phyloP scores from a whole-genome alignment of 2,797 vertebrate species.

The Falco columbarius region DNA sequence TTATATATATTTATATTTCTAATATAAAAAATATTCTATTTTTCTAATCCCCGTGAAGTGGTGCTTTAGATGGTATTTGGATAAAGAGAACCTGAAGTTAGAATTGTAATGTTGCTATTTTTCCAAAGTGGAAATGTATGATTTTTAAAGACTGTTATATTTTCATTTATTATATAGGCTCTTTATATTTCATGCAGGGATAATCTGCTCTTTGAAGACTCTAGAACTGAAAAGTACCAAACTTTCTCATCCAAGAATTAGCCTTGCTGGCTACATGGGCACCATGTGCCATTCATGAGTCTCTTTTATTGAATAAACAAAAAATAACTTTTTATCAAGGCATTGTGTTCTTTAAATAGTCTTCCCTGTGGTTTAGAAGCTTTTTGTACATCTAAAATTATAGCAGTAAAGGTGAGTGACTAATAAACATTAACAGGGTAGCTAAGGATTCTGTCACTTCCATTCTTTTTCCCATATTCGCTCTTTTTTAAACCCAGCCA shows the following conservation, averaged over 20 bases:
- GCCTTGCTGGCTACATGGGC: neutral
- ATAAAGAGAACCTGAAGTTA: neutral
- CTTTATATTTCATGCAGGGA: neutral
- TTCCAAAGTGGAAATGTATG: neutral
- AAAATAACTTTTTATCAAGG: neutral
- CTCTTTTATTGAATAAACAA: neutral
- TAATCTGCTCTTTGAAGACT: neutral
- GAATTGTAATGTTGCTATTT: neutral
- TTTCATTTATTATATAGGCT: neutral
- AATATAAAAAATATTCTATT: too few species aligned
- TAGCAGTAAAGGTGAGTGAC: neutral
- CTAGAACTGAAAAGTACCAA: neutral
- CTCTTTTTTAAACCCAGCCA: neutral
- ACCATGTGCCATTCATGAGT: neutral
- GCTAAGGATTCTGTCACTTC: neutral
- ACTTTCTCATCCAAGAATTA: neutral
- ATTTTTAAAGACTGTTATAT: neutral
- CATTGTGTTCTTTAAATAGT: neutral
- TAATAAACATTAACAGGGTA: neutral
- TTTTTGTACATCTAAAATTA: neutral
- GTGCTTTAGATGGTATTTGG: neutral
- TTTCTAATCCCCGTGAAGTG: neutral
- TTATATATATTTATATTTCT: too few species aligned
- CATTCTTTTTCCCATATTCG: accelerated
- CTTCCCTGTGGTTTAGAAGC: neutral